Evolutionary conservation across 2,888 invertebrate genomes (phyloP), one percentile per base, ranked within the genome.

Genomic region (Limulus polyphemus): DNA sequence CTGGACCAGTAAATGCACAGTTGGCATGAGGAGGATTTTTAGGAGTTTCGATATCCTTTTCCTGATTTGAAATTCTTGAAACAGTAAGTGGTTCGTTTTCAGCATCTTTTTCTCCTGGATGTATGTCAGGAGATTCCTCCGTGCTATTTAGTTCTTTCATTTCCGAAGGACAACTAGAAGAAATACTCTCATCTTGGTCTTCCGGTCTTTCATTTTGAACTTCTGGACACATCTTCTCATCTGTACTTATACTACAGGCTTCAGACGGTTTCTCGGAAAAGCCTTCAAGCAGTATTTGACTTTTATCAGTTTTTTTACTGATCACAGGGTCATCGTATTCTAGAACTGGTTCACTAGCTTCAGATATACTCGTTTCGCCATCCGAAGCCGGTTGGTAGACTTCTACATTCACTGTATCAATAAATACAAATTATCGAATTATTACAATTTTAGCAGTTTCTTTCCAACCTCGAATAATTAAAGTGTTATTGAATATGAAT

Each of bases 261-360:
- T 69, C 68, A 14, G 68, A 64, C 1, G 64, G 16, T 49, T 62
- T 56, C 52, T 51, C 13, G 51, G 55, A 4, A 32, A 17, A 16
- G 11, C n/a, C 54, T 14, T 11, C 54, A n/a, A 54, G 16, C 14
- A 16, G 54, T 54, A 54, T 32, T n/a, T 17, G 16, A 14, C 54
- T 54, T 54, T 32, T 11, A 32, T 54, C 32, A 14, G n/a, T 57
- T 11, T 47, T n/a, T 49, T 64, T 67, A 32, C 47, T 56, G 47
- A 55, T 57, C 13, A 58, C 84, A 49, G 61, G 88, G 72, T 88
- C 88, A 75, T 89, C 89, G 74, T 89, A 89, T 73, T 88, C 88
- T 73, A 72, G 73, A 55, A 72, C 72, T 16, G 65, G 63, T 48
- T 67, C 69, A 50, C 68, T 69, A 49, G 65, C 56, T 17, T 69